Evolutionary conservation across 2,113 vertebrate species (phyloP).

Genomic region (Varanus komodoensis): DNA sequence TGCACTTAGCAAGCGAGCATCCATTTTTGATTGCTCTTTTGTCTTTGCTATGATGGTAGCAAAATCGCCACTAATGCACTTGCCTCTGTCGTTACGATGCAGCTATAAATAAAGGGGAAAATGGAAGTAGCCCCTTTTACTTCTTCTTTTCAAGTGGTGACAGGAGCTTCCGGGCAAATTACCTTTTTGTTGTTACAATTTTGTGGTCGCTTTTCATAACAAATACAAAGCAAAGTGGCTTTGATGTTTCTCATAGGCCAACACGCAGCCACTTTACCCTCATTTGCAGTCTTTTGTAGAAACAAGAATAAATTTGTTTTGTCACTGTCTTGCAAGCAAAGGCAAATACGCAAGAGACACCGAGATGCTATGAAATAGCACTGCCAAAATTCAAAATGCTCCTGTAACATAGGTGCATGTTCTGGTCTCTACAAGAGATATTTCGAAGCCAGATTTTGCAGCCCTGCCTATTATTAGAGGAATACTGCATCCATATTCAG

Average conservation of each 20-base stretch:
- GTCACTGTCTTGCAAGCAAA: slow-evolving; percentile 69
- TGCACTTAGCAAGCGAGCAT: slow-evolving; percentile 21
- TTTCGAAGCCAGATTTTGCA: too few species aligned
- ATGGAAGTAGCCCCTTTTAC: slow-evolving; percentile 65
- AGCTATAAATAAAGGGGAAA: slow-evolving; percentile 74
- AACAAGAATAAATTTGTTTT: slow-evolving; percentile 72
- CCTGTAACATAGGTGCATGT: neutral
- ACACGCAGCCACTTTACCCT: slow-evolving; percentile 75
- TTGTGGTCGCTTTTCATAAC: slow-evolving; percentile 21
- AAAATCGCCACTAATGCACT: slow-evolving; percentile 63
- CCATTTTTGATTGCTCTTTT: slow-evolving; percentile 47
- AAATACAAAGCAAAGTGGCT: slow-evolving; percentile 71
- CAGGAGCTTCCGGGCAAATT: slow-evolving; percentile 76
- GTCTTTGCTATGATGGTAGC: slow-evolving; percentile 50
- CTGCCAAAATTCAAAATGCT: neutral
- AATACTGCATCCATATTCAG: neutral
- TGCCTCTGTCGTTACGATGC: slow-evolving; percentile 60
- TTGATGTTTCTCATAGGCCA: slow-evolving; percentile 70
- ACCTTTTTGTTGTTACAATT: slow-evolving; percentile 65
- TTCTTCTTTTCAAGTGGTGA: slow-evolving; percentile 70
- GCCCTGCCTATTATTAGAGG: neutral
- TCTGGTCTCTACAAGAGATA: neutral
- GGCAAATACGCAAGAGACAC: slow-evolving; percentile 43
- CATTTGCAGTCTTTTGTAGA: slow-evolving; percentile 56
- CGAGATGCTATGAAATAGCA: slow-evolving; percentile 20